Evolutionary conservation across 2,113 vertebrate species (phyloP).

Genomic region (Spea multiplicata): DNA sequence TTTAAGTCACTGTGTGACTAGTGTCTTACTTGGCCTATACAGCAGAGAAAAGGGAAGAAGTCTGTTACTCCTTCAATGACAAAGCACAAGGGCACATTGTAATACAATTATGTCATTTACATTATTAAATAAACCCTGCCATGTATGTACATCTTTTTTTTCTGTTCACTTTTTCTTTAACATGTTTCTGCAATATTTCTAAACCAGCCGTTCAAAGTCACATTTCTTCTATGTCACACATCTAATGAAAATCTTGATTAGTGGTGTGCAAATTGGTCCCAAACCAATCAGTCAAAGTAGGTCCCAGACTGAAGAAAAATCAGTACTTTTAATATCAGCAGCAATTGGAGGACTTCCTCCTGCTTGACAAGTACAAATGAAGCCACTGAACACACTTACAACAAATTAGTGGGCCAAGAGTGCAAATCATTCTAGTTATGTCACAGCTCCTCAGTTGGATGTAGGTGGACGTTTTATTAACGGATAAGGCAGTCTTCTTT

Average conservation of each 20-base stretch:
- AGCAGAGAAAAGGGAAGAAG: constrained; percentile 21
- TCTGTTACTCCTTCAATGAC: constrained; percentile 17
- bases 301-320: not conserved
- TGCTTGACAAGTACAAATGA: not conserved
- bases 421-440: not conserved
- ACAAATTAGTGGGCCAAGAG: not conserved
- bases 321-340: not conserved
- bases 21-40: constrained; percentile 14
- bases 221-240: not conserved
- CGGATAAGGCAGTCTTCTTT: too few species aligned
- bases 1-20: constrained; percentile 34
- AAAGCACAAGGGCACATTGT: constrained; percentile 11
- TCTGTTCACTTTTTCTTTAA: constrained; percentile 1
- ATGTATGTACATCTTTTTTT: constrained; percentile 6
- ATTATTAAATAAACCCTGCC: constrained; percentile 22
- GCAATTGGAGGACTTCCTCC: not conserved
- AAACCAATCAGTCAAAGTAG: not conserved
- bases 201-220: not conserved
- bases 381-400: not conserved
- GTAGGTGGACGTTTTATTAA: not conserved
- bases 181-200: not conserved
- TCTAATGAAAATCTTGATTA: constrained; percentile 4
- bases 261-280: not conserved
- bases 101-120: constrained; percentile 27
- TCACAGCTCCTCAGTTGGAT: not conserved